These are phyloP conservation scores for Molossus alvarezi DNA, from an alignment of 2,797 vertebrate species.

Conservation along the genomic window DNA sequence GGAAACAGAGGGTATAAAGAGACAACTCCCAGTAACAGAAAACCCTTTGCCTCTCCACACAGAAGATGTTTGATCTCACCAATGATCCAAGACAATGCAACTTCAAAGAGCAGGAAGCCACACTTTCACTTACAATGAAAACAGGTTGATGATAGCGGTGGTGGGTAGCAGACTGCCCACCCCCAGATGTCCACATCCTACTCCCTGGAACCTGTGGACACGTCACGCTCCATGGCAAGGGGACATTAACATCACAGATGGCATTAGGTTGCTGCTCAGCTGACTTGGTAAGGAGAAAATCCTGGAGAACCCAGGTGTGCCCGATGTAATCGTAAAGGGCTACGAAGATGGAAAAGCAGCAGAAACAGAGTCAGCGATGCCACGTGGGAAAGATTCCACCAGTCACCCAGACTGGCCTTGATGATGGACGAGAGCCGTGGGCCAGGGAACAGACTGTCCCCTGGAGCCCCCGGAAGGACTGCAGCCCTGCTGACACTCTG, in stretches of 20 bases:
- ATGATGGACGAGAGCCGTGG: rapidly evolving
- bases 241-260: neutral
- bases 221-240: rapidly evolving
- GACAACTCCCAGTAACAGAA: neutral
- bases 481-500: neutral
- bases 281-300: neutral
- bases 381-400: neutral
- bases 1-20: neutral
- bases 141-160: neutral
- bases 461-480: neutral
- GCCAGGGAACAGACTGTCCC: neutral
- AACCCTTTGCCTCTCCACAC: neutral
- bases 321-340: neutral
- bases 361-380: neutral
- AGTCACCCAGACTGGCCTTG: neutral
- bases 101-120: neutral
- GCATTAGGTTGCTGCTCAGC: neutral
- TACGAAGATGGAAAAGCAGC: neutral
- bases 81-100: neutral
- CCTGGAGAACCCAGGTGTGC: neutral
- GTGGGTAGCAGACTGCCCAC: neutral
- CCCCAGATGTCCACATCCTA: too few relatives aligned
- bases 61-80: neutral
- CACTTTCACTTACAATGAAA: neutral
- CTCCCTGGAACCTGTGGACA: neutral